phyloP scores from a whole-genome alignment of 2,797 vertebrate genomes.

The Pachyuromys duprasi region DNA sequence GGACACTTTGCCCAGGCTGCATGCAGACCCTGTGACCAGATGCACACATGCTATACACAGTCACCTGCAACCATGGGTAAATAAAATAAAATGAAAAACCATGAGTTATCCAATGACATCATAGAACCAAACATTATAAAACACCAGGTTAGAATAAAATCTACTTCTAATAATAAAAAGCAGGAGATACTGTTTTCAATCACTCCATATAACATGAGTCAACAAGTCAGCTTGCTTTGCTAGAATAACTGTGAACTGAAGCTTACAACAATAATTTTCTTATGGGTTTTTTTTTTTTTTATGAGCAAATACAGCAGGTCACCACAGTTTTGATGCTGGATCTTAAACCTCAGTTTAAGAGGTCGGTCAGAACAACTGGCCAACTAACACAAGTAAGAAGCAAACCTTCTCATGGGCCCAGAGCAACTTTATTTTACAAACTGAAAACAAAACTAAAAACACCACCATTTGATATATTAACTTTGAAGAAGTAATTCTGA shows the following conservation, averaged over 20 bases:
- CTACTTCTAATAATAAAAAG: background rate
- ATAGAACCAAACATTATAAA: background rate
- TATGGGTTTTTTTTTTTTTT: background rate
- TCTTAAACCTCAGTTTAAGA: background rate
- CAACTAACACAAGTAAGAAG: background rate
- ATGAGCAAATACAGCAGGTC: background rate
- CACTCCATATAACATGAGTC: background rate
- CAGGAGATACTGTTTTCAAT: background rate
- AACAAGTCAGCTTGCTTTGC: background rate
- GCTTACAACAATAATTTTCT: background rate
- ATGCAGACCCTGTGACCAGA: fast-evolving
- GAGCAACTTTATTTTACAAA: background rate
- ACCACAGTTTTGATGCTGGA: background rate
- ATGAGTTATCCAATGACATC: background rate
- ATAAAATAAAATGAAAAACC: background rate
- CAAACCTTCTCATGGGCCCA: background rate
- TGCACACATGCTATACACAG: fast-evolving
- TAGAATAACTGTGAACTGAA: background rate
- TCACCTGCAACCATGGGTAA: background rate
- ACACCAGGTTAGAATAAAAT: background rate
- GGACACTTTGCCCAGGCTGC: fast-evolving
- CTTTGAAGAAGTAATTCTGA: conserved; percentile 7
- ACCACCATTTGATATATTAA: background rate
- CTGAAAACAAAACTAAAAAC: background rate
- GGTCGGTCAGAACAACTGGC: background rate